Conservation (phyloP, 2,797 vertebrate species). For the Harpagifer antarcticus region DNA sequence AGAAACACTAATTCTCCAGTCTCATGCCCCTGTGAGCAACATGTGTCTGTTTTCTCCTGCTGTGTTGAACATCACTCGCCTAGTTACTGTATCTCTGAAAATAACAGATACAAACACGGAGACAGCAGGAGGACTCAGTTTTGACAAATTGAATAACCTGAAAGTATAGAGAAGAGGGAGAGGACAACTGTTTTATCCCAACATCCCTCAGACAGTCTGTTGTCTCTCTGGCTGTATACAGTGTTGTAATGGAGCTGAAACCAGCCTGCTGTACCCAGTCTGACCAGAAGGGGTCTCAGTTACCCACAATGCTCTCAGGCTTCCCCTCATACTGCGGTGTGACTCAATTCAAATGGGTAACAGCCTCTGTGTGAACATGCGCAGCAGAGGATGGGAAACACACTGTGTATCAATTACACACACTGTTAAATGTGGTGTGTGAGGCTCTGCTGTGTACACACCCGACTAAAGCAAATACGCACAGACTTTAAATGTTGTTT, state of each 20-base stretch:
- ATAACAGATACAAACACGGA: constrained; percentile 39
- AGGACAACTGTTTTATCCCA: constrained; percentile 15
- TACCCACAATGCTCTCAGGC: constrained; percentile 38
- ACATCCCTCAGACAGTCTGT: constrained; percentile 7
- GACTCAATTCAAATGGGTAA: constrained; percentile 68
- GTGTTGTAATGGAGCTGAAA: constrained; percentile 17
- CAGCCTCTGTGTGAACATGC: constrained; percentile 57
- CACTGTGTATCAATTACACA: constrained; percentile 28
- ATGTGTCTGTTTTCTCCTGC: constrained; percentile 17
- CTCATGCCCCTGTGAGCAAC: constrained; percentile 4
- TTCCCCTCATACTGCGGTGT: constrained; percentile 74
- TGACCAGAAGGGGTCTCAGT: constrained; percentile 74
- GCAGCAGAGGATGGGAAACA: constrained; percentile 44
- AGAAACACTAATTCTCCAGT: not conserved
- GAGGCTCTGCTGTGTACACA: constrained; percentile 7
- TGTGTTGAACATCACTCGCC: constrained; percentile 28
- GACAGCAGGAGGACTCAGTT: constrained; percentile 30
- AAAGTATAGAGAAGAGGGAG: constrained; percentile 1
- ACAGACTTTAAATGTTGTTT: not conserved
- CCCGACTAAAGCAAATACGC: not conserved
- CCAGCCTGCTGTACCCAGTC: constrained; percentile 47
- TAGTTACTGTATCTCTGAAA: constrained; percentile 52
- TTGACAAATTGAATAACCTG: constrained; percentile 26
- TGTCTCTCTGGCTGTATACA: constrained; percentile 5
- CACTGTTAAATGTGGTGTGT: constrained; percentile 15